These are phyloP conservation scores for Coelinius sp. DNA, from an alignment of 2,888 invertebrate genomes.

Conservation along the genomic window DNA sequence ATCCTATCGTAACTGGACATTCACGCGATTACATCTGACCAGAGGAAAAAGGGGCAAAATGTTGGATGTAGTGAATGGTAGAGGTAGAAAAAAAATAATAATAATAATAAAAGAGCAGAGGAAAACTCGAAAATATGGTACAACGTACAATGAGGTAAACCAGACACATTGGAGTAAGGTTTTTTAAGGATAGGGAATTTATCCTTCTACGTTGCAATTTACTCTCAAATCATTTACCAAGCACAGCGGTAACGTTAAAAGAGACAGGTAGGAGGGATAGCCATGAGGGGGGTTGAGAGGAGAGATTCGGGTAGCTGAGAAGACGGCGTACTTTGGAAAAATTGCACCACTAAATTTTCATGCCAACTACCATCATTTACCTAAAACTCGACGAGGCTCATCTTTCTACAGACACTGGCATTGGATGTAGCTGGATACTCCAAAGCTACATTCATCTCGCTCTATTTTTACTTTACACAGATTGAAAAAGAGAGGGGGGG, in stretches of 20 bases:
- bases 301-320: constrained; percentile 39
- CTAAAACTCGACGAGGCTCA: constrained; percentile 55
- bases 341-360: constrained; percentile 64
- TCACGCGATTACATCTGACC: constrained; percentile 49
- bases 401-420: constrained; percentile 30
- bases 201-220: constrained; percentile 53
- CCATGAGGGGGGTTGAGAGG: constrained; percentile 32
- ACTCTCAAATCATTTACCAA: constrained; percentile 59
- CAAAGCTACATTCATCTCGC: constrained; percentile 5
- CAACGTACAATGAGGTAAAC: neutral
- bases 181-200: constrained; percentile 24
- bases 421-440: constrained; percentile 23
- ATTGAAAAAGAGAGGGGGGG: constrained; percentile 13
- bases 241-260: constrained; percentile 31
- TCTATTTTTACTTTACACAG: constrained; percentile 31
- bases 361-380: constrained; percentile 65
- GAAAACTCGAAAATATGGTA: neutral
- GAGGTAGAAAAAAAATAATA: neutral
- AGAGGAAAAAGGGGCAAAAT: constrained; percentile 37
- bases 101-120: neutral
- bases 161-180: constrained; percentile 1
- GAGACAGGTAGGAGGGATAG: constrained; percentile 9
- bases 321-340: constrained; percentile 60
- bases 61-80: constrained; percentile 24
- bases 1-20: constrained; percentile 63